Percentiles rank a stretch among this genome's conserved stretches.
Evolutionary conservation across 1,140 invertebrate genomes (phyloP).

Genomic region (Meloidogyne floridensis): DNA sequence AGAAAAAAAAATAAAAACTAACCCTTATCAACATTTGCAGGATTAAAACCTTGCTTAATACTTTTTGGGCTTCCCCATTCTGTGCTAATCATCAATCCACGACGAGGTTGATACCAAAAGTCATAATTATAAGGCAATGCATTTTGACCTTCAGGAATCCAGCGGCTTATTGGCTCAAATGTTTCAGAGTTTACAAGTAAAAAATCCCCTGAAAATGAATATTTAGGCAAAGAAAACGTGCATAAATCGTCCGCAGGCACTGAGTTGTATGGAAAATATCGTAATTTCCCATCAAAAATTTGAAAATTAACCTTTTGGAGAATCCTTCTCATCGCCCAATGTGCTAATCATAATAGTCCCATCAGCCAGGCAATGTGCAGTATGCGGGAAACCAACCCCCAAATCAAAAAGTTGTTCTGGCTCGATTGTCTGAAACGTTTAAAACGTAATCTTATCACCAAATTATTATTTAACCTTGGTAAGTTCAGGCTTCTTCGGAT

Average conservation of each 20-base stretch:
- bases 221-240: not conserved
- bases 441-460: not conserved
- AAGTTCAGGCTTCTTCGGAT: constrained; percentile 40
- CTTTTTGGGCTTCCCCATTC: constrained; percentile 88
- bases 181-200: constrained; percentile 82
- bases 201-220: constrained; percentile 75
- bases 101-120: constrained; percentile 87
- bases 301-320: constrained; percentile 51
- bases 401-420: constrained; percentile 74
- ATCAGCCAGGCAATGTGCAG: constrained; percentile 84
- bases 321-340: constrained; percentile 78
- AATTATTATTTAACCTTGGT: constrained; percentile 56
- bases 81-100: constrained; percentile 83
- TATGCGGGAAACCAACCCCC: constrained; percentile 83
- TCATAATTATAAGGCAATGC: constrained; percentile 71
- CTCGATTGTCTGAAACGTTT: constrained; percentile 68
- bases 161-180: constrained; percentile 74
- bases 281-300: not conserved
- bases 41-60: constrained; percentile 79
- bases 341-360: constrained; percentile 93
- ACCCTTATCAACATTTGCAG: constrained; percentile 71
- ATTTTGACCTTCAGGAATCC: constrained; percentile 66
- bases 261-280: too few relatives aligned
- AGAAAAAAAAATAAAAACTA: constrained; percentile 24
- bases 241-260: too few relatives aligned